phyloP scores from a whole-genome alignment of 2,797 vertebrate genomes.

The Pseudopleuronectes americanus region DNA sequence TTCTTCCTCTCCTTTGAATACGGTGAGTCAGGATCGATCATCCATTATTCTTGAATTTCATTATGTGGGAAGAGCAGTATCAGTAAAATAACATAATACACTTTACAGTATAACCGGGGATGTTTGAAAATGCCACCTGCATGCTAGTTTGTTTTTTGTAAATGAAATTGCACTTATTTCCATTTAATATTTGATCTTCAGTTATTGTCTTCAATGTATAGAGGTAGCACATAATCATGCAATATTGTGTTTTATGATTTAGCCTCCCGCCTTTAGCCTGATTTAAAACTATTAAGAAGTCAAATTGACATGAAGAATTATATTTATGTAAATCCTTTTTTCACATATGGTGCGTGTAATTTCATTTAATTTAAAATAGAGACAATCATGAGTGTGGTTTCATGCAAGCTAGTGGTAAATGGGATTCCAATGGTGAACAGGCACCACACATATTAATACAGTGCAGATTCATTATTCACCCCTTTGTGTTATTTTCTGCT shows the following conservation, averaged over 20 bases:
- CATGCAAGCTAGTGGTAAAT: too few species aligned
- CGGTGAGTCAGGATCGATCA: slow-evolving; percentile 59
- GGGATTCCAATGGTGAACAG: too few species aligned
- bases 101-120: slow-evolving; percentile 34
- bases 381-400: too few species aligned
- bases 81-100: slow-evolving; percentile 64
- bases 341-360: not conserved
- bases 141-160: slow-evolving; percentile 24
- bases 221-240: too few species aligned
- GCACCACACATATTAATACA: too few species aligned
- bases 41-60: slow-evolving; percentile 78
- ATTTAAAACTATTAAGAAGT: too few species aligned
- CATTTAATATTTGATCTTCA: too few species aligned
- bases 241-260: not conserved
- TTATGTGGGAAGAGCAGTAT: slow-evolving; percentile 72
- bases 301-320: not conserved
- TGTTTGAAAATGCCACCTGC: slow-evolving; percentile 19
- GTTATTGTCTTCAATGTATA: not conserved
- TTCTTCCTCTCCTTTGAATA: slow-evolving; percentile 62
- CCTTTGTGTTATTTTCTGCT: slow-evolving; percentile 51
- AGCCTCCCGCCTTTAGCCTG: too few species aligned
- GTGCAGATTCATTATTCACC: slow-evolving; percentile 12
- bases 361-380: too few species aligned
- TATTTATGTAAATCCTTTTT: not conserved
- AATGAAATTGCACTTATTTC: not conserved